Percentiles rank a stretch among this genome's conserved stretches.
Conservation (phyloP, 2,888 invertebrate species). For the Callinectes sapidus region DNA sequence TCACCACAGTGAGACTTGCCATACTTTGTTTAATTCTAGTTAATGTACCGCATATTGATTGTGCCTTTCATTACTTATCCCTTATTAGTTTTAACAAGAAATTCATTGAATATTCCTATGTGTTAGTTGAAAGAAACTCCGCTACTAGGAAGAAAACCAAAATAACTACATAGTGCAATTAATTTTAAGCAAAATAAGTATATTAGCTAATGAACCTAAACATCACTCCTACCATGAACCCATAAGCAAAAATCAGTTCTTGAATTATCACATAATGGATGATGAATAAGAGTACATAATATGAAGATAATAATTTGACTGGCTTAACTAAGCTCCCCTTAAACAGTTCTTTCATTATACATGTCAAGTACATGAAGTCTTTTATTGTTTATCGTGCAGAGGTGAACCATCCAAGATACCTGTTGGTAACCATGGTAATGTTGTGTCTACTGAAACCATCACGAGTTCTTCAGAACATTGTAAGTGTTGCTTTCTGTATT, state of each 20-base stretch:
- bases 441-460: not conserved
- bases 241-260: not conserved
- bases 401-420: not conserved
- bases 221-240: not conserved
- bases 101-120: not conserved
- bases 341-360: not conserved
- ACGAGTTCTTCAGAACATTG: not conserved
- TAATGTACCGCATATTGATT: not conserved
- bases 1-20: not conserved
- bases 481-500: not conserved
- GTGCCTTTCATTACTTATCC: not conserved
- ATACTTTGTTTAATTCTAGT: not conserved
- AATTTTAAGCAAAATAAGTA: not conserved
- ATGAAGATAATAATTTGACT: not conserved
- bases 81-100: conserved; percentile 5
- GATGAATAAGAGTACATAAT: not conserved
- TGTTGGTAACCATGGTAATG: not conserved
- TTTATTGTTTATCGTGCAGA: not conserved
- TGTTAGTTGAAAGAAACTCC: conserved; percentile 1
- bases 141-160: not conserved
- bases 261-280: not conserved
- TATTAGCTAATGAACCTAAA: not conserved
- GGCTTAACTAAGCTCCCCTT: conserved; percentile 1
- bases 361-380: not conserved
- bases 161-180: not conserved